Evolutionary conservation across 2,113 vertebrate species (phyloP), one percentile per base, ranked within the genome.

Genomic region (Eulacestoma nigropectus): DNA sequence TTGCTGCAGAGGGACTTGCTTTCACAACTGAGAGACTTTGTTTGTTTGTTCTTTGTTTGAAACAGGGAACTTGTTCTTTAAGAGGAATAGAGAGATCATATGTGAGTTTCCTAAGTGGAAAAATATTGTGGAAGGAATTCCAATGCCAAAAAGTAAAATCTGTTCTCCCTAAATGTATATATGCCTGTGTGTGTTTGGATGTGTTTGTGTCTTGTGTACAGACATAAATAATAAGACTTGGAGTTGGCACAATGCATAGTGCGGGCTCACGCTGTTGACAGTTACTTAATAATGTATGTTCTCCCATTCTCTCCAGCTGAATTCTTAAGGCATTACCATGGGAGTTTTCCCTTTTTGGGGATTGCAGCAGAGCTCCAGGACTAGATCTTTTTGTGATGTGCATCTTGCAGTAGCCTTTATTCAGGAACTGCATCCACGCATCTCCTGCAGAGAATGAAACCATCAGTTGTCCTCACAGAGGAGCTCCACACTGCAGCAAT

Each of bases 261-360:
- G 64, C 76, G 64, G 92, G 1, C 79, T 41, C 44, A 27, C 47
- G 52, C 64, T 89, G 78, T 75, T 89, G 89, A 67, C 92, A 90
- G 41, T 86, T 60, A n/a, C 56, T 81, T 85, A 80, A 52, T 57
- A 94, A 80, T 60, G 47, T 68, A 57, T 9, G 0, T 63, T 93
- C 65, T 93, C 62, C 80, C 37, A 42, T 86, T 67, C 80, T 77
- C 83, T 75, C 23, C 77, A 92, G 91, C 79, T 78, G 90, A 53
- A 87, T 92, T 93, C 83, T 88, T 72, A 46, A 76, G 56, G 39
- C 64, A 90, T 75, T 93, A 29, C 56, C 88, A 72, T 47, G 76
- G 88, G 92, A 93, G 60, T 93, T 90, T 82, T 90, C 83, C 83
- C 64, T 89, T 90, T 87, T 75, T 72, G 44, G 73, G 68, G 49